Base-by-base conservation (phyloP, 64 coral and sea anemone genomes). In the Pachyseris speciosa region DNA sequence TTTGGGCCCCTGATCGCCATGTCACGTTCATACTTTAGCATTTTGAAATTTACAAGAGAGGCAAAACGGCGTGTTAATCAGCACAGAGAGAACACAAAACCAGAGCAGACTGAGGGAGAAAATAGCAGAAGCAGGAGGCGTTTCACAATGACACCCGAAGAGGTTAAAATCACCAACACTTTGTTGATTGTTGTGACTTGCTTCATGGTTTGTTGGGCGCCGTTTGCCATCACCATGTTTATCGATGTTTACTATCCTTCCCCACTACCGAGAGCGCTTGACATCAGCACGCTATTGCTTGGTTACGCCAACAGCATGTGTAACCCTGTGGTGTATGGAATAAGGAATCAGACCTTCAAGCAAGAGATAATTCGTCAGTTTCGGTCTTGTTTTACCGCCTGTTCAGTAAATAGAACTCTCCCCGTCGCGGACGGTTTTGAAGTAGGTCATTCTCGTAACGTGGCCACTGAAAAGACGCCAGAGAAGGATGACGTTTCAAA, bases 151-250 rank as follows among this genome's bases (percentile, higher is more conserved):
- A 72, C 86, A 38, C 29, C 41, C 6, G 93, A 89, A 19, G 93
- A 94, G 42, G 43, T 44, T 0, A 90, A 90, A 32, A 70, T 94
- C 33, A 94, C 93, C 11, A 85, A 90, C 58, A 94, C 93, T 9
- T 81, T 94, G 5, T 12, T 94, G n/a, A 57, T 90, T 15, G 87
- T 94, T 2, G 93, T 94, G 0, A 68, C 70, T 2, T 90, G 87
- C 20, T 94, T 94, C 24, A 25, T 94, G 2, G 8, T 94, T 5
- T 90, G 78, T 69, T 94, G 93, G 93, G 30, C 55, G 2, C 86
- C 93, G 27, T 94, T 94, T 59, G 93, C 66, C 3, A 42, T 94
- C 29, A 94, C 93, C 22, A 94, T 94, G 86, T 94, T 94, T 39
- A 75, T 90, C 50, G 81, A 85, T 78, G 87, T 94, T 4, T 86